These are phyloP conservation scores for Nothocercus julius DNA, from an alignment of 2,113 vertebrate genomes.

Conservation along the genomic window DNA sequence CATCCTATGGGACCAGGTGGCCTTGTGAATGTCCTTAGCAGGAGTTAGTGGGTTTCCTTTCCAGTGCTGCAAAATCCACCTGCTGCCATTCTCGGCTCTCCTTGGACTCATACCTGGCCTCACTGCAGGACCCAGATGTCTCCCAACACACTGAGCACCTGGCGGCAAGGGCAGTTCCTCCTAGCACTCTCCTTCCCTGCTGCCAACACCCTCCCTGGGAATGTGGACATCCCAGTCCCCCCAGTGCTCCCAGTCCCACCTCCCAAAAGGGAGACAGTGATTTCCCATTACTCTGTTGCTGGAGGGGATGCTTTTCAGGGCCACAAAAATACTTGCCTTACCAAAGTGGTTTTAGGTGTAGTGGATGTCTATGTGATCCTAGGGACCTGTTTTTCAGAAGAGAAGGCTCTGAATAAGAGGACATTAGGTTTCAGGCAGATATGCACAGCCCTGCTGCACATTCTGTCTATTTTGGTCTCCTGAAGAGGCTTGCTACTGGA, in stretches of 20 bases:
- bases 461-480: not conserved
- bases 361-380: not conserved
- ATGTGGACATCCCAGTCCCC: too few species aligned
- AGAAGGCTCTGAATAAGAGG: not conserved
- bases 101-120: not conserved
- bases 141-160: not conserved
- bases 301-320: not conserved
- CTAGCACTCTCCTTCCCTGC: not conserved
- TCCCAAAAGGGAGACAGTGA: not conserved
- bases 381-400: not conserved
- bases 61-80: not conserved
- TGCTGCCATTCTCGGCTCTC: not conserved
- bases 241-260: not conserved
- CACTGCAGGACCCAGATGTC: rapidly evolving
- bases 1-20: rapidly evolving
- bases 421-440: not conserved
- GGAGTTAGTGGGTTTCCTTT: not conserved
- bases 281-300: not conserved
- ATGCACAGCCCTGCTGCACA: not conserved
- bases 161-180: not conserved
- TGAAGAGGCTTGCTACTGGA: not conserved
- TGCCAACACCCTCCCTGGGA: not conserved
- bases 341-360: not conserved
- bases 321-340: not conserved
- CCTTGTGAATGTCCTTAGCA: not conserved